These are phyloP conservation scores for Corythaeola cristata DNA, from an alignment of 2,113 vertebrate genomes.

Conservation along the genomic window DNA sequence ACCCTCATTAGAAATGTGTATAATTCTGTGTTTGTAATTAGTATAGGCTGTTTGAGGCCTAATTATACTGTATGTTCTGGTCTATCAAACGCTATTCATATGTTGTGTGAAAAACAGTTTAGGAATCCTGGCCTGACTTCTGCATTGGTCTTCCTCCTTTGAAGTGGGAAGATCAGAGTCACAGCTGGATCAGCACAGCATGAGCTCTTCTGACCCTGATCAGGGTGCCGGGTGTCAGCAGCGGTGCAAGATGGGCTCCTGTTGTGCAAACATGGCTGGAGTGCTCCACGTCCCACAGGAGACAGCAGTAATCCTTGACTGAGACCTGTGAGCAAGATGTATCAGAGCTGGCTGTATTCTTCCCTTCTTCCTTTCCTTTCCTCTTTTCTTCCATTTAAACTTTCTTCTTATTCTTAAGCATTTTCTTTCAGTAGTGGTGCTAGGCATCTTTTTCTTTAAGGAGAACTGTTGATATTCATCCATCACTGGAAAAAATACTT, in stretches of 20 bases:
- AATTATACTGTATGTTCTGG: slow-evolving; percentile 11
- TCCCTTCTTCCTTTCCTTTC: not conserved
- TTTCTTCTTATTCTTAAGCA: not conserved
- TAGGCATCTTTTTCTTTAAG: not conserved
- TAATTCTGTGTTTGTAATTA: slow-evolving; percentile 26
- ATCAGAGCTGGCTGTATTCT: not conserved
- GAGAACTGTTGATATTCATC: not conserved
- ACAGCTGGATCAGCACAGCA: not conserved
- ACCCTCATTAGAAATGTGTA: not conserved
- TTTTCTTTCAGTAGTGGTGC: not conserved
- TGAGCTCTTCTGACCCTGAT: not conserved
- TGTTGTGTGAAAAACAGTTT: slow-evolving; percentile 53
- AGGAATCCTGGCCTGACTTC: slow-evolving; percentile 27
- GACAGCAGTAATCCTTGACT: not conserved
- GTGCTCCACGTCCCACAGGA: rapidly evolving
- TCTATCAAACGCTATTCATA: slow-evolving; percentile 41
- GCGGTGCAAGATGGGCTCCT: not conserved
- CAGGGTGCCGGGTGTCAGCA: not conserved
- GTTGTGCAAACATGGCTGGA: not conserved
- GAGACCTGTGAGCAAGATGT: not conserved
- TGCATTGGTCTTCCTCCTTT: slow-evolving; percentile 12
- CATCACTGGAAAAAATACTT: not conserved
- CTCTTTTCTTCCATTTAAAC: not conserved
- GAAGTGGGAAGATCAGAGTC: slow-evolving; percentile 50
- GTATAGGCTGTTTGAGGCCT: slow-evolving; percentile 6